Evolutionary conservation across 1,140 invertebrate species (phyloP).

Genomic region (Venustaconcha ellipsiformis): DNA sequence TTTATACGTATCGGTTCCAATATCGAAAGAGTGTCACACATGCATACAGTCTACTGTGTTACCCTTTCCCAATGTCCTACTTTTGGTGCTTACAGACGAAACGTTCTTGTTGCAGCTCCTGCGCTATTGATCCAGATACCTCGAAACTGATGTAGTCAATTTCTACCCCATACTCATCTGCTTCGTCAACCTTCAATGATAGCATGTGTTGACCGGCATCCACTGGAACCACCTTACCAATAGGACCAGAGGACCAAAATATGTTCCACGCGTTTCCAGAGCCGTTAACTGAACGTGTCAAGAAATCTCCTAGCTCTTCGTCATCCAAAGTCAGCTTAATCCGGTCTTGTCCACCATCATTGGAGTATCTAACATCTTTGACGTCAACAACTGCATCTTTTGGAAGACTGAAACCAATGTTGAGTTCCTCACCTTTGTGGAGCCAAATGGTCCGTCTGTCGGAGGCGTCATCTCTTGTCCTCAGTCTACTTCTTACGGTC

Average conservation of each 20-base stretch:
- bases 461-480: conserved; percentile 17
- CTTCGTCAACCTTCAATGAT: conserved; percentile 1
- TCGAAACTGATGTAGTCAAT: conserved; percentile 28
- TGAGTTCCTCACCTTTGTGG: conserved; percentile 17
- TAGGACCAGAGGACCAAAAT: conserved; percentile 24
- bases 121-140: conserved; percentile 10
- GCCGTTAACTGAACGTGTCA: neutral
- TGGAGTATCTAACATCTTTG: conserved; percentile 36
- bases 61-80: neutral
- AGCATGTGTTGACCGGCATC: conserved; percentile 14
- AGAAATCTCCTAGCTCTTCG: conserved; percentile 10
- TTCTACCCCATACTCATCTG: conserved; percentile 29
- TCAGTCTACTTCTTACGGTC: conserved; percentile 16
- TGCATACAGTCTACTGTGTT: too few species aligned
- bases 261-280: conserved; percentile 25
- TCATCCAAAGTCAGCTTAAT: conserved; percentile 24
- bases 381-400: conserved; percentile 17
- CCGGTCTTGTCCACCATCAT: conserved; percentile 34
- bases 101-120: conserved; percentile 11
- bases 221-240: conserved; percentile 8
- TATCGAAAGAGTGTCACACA: too few species aligned
- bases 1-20: too few species aligned
- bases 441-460: conserved; percentile 28
- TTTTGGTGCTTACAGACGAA: conserved; percentile 25
- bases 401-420: conserved; percentile 27